Evolutionary conservation across 2,113 vertebrate genomes (phyloP), one percentile per base, ranked within the genome.

Genomic region (Platichthys flesus): DNA sequence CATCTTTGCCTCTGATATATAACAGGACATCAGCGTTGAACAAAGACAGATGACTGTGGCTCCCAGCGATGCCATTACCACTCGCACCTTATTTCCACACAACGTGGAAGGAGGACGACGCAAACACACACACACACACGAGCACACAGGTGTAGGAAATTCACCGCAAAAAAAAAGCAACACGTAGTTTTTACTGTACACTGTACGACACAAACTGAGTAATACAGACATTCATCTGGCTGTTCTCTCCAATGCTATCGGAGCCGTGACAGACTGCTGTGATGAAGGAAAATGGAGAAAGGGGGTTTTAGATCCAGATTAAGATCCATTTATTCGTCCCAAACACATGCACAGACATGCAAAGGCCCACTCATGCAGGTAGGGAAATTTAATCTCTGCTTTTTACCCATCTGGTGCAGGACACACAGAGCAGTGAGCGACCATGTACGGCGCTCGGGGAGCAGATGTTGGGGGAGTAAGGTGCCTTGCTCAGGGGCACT

Each of bases 1-100:
- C 93, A 94, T 94, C 93, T 94, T 90, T 82, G 81, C 78, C 89
- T 89, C 87, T 93, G 92, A 94, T 93, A 89, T 94, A 94, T 91
- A 92, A 93, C 87, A 83, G 92, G 86, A 92, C 93, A 93, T 89
- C 87, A 82, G 68, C 69, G 79, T 69, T 81, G 88, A 92, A 93
- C 91, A 93, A 93, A 94, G 93, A 95, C 89, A 89, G 93, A 94
- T 93, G 90, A 91, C 85, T 90, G 63, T 85, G 87, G 79, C 85
- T 85, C 73, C 62, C 78, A 59, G 78, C 82, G 80, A 82, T 52
- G 66, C 88, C 77, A 82, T 83, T 87, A 80, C 84, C 82, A 81
- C 82, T 73, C 82, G 59, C 67, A 81, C 80, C 85, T 85, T 89
- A 83, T 90, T 89, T 79, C 77, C 79, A 79, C 69, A 67, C 72